A percentile compares a stretch with the other conserved stretches of the same genome.
phyloP scores from a whole-genome alignment of 2,797 vertebrate genomes.

The Microctenopoma lineatum region DNA sequence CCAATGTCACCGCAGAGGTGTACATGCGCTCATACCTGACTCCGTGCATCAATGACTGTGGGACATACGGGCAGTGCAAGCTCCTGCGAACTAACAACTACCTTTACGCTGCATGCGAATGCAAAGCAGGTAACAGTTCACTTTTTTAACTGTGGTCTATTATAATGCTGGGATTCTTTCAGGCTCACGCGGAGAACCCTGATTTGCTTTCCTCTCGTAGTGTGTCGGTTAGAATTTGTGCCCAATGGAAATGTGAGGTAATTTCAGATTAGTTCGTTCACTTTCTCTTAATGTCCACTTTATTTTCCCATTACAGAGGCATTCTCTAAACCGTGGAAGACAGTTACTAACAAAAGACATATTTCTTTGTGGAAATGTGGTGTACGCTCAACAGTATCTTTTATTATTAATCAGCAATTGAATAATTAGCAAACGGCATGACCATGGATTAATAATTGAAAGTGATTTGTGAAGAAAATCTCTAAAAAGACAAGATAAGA shows the following conservation, averaged over 20 bases:
- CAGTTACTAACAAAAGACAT: slow-evolving; percentile 9
- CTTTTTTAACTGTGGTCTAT: neutral
- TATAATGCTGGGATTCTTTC: neutral
- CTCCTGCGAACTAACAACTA: slow-evolving; percentile 98
- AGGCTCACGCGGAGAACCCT: neutral
- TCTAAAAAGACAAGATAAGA: slow-evolving; percentile 30
- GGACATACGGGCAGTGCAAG: slow-evolving; percentile 97
- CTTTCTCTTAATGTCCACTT: slow-evolving; percentile 22
- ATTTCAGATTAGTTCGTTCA: slow-evolving; percentile 23
- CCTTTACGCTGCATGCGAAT: slow-evolving; percentile 97
- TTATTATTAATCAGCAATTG: slow-evolving; percentile 47
- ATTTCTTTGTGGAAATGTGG: slow-evolving; percentile 22
- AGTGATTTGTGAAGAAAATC: slow-evolving; percentile 35
- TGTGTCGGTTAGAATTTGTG: slow-evolving; percentile 20
- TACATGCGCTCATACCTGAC: slow-evolving; percentile 95
- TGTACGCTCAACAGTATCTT: slow-evolving; percentile 23
- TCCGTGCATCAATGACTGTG: slow-evolving; percentile 96
- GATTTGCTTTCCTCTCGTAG: neutral
- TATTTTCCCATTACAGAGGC: slow-evolving; percentile 7
- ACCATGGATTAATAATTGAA: slow-evolving; percentile 44
- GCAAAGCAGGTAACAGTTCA: slow-evolving; percentile 91
- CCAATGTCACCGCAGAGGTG: slow-evolving; percentile 91
- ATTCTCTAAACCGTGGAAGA: neutral
- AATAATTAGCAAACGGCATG: slow-evolving; percentile 36
- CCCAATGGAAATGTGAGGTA: neutral